Conservation (phyloP, 1,140 invertebrate species). For the Calosoma granatense region DNA sequence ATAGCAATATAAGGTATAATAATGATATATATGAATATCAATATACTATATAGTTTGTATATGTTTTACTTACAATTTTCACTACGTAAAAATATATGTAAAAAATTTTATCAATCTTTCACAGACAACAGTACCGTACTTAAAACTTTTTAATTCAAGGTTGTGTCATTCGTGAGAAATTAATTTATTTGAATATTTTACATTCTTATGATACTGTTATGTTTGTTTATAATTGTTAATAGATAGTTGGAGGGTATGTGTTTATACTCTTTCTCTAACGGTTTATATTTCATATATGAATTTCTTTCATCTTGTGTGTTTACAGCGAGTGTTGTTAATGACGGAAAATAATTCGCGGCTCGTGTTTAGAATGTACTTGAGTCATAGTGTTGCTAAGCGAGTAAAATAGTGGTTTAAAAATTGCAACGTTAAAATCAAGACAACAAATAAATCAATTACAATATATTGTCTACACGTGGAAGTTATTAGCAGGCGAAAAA, state of each 20-base stretch:
- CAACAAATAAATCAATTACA: not conserved
- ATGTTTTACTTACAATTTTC: not conserved
- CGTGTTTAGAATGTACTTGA: no score
- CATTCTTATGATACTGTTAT: not conserved
- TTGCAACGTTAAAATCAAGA: no score
- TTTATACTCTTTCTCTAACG: no score
- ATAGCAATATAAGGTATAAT: no score
- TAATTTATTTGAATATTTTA: not conserved
- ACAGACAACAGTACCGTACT: no score
- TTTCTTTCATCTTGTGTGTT: no score
- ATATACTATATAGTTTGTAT: not conserved
- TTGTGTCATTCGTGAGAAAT: not conserved
- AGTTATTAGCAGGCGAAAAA: not conserved
- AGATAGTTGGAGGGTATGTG: not conserved
- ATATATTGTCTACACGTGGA: not conserved
- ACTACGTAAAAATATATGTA: not conserved
- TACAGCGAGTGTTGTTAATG: no score
- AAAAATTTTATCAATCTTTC: not conserved
- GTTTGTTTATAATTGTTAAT: not conserved
- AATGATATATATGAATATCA: no score
- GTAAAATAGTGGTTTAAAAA: no score
- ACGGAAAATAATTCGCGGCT: no score
- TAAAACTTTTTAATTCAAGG: not conserved
- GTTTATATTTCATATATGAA: no score
- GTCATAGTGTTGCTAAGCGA: no score